Percentiles rank a stretch among this genome's conserved stretches.
Conservation (phyloP, 2,797 vertebrate species). For the Acanthornis magna region DNA sequence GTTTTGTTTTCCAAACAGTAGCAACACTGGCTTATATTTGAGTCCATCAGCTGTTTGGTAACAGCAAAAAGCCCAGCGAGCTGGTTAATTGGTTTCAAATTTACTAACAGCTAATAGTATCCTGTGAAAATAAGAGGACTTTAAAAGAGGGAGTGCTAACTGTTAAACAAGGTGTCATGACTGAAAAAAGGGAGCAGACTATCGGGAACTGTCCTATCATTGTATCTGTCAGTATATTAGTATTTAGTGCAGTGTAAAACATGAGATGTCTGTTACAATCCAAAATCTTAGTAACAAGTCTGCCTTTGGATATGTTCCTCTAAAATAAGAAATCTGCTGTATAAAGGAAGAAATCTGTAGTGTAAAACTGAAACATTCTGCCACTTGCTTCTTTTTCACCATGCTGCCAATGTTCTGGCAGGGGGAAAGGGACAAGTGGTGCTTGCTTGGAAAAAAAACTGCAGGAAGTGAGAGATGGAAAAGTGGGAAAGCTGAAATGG, state of each 20-base stretch:
- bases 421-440: not conserved
- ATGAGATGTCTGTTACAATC: not conserved
- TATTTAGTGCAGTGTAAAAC: not conserved
- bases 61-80: not conserved
- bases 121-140: not conserved
- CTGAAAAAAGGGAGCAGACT: not conserved
- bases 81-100: not conserved
- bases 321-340: not conserved
- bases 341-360: not conserved
- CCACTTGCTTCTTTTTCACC: not conserved
- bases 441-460: not conserved
- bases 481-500: not conserved
- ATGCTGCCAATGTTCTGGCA: not conserved
- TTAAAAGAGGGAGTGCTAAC: not conserved
- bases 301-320: not conserved
- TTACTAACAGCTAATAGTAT: not conserved
- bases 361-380: not conserved
- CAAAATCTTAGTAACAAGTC: not conserved
- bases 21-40: not conserved
- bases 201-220: not conserved
- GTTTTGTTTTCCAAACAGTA: not conserved
- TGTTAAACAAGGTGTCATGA: not conserved
- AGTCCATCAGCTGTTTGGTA: not conserved
- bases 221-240: not conserved
- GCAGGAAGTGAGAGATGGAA: not conserved